Base-by-base conservation (phyloP, 2,797 vertebrate genomes). In the Scolopax bukidnonensis region DNA sequence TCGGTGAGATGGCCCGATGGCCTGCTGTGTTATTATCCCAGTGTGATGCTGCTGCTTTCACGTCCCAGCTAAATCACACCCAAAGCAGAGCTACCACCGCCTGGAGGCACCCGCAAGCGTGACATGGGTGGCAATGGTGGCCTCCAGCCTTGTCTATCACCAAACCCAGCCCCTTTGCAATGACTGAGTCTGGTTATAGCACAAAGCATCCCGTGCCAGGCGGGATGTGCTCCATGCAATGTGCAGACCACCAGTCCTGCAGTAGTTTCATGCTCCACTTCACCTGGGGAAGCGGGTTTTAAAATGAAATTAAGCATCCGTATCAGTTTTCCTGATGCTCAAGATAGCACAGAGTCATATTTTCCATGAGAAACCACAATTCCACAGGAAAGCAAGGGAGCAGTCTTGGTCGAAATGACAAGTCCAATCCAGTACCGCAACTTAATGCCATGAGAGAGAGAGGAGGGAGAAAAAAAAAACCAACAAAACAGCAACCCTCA, bases 321-420 rank as follows among this genome's bases (percentile, higher is more conserved):
- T 95, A 91, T 95, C 83, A 70, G 85, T 86, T 97, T 97, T 90
- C 94, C 84, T 94, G 93, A 84, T 90, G 90, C 91, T 96, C 51
- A 80, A 96, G 95, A 97, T 93, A 94, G 89, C 91, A 51, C 68
- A 88, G 85, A 96, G 92, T 98, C 97, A 98, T 15, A 97, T 95
- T 98, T 98, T 98, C 98, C 98, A 98, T 93, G 95, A 95, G 96
- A 98, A 98, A 97, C 97, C 98, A 98, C 98, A 98, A 89, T 97
- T 96, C 96, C 97, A 97, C 98, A 97, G 97, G 95, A 98, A 98
- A 97, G 93, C 96, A 95, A 95, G 61, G 89, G 84, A 98, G 91
- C 73, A 96, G 91, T 27, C 92, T 93, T 20, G 45, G 93, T 94
- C 94, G 96, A 89, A 95, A 97, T 94, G 96, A 87, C 96, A 97